A percentile compares a stretch with the other conserved stretches of the same genome.
These are phyloP conservation scores for Frieseomelitta varia DNA, from an alignment of 1,140 invertebrate species.

Conservation along the genomic window DNA sequence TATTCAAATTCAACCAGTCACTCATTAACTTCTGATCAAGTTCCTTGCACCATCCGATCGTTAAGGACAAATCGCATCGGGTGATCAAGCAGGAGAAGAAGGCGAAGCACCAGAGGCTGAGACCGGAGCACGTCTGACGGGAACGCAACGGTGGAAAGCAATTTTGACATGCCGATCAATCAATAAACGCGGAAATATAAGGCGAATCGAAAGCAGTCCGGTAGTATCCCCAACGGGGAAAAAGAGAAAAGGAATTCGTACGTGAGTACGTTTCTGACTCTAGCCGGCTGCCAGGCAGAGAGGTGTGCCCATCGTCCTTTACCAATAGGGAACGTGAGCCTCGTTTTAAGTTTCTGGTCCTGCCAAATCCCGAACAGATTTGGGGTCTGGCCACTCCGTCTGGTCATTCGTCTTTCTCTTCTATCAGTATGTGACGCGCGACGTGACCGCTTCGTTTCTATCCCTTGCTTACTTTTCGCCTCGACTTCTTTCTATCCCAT, in stretches of 20 bases:
- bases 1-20: not conserved
- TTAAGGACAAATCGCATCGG: not conserved
- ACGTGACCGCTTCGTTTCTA: constrained; percentile 35
- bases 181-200: constrained; percentile 61
- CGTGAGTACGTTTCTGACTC: constrained; percentile 64
- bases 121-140: not conserved
- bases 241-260: constrained; percentile 66
- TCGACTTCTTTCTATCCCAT: not conserved
- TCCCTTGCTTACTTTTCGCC: not conserved
- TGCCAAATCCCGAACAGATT: constrained; percentile 76
- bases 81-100: not conserved
- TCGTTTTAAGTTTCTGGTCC: constrained; percentile 72
- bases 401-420: constrained; percentile 65
- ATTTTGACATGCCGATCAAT: constrained; percentile 50
- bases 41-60: not conserved
- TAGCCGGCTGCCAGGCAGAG: constrained; percentile 24
- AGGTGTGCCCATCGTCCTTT: constrained; percentile 68
- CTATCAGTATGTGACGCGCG: constrained; percentile 68
- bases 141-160: not conserved
- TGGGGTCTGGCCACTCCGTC: constrained; percentile 65
- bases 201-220: constrained; percentile 69
- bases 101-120: not conserved
- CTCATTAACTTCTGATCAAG: not conserved
- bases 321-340: constrained; percentile 74
- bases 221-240: constrained; percentile 53